Evolutionary conservation across 2,888 invertebrate genomes (phyloP).

Genomic region (Tipula confusa): DNA sequence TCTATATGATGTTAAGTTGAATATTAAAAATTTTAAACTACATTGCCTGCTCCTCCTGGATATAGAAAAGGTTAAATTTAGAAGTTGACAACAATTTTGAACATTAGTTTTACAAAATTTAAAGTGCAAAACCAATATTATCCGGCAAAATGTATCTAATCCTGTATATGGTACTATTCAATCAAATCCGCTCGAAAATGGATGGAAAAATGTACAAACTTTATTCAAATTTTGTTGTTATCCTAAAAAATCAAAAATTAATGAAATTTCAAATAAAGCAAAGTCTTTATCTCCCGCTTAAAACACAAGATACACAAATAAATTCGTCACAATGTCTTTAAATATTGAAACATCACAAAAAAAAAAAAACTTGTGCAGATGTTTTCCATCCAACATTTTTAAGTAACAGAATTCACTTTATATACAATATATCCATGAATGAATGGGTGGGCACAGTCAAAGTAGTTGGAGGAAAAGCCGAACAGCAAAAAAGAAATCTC

Average conservation of each 20-base stretch:
- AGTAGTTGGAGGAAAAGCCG: neutral
- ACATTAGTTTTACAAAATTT: too few relatives aligned
- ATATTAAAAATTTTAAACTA: too few relatives aligned
- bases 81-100: too few relatives aligned
- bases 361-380: neutral
- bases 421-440: neutral
- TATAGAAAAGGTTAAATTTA: too few relatives aligned
- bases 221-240: neutral
- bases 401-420: neutral
- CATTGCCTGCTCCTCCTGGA: too few relatives aligned
- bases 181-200: too few relatives aligned
- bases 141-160: too few relatives aligned
- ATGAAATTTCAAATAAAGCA: neutral
- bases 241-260: neutral
- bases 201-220: too few relatives aligned
- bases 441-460: neutral
- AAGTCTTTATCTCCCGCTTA: neutral
- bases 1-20: too few relatives aligned
- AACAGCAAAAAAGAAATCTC: slow-evolving; percentile 3
- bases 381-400: neutral
- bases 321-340: slow-evolving; percentile 20
- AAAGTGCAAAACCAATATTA: too few relatives aligned
- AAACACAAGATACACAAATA: neutral
- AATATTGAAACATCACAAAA: neutral
- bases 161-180: too few relatives aligned